A percentile compares a stretch with the other conserved stretches of the same genome.
Evolutionary conservation across 2,888 invertebrate species (phyloP).

Genomic region (Oscheius myriophilus): DNA sequence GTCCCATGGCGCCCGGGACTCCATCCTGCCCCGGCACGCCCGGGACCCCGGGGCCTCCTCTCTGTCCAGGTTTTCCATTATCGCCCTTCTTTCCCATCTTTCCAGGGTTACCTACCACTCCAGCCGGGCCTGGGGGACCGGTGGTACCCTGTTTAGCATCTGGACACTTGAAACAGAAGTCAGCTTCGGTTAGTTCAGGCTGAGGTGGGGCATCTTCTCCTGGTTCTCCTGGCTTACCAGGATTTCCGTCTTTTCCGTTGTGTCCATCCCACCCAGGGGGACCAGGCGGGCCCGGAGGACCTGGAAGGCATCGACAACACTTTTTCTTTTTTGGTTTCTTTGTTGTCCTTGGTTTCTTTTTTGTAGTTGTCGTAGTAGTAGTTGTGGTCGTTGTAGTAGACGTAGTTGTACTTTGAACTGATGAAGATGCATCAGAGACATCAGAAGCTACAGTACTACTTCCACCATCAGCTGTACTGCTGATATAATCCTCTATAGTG

Average conservation of each 20-base stretch:
- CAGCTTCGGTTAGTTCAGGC: background rate
- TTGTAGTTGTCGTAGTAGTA: too few relatives aligned
- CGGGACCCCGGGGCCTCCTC: background rate
- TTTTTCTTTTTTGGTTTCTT: too few relatives aligned
- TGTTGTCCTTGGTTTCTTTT: too few relatives aligned
- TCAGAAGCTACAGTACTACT: too few relatives aligned
- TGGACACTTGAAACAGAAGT: constrained; percentile 12
- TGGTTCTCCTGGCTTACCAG: background rate
- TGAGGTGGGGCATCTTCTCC: background rate
- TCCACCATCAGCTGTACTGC: too few relatives aligned
- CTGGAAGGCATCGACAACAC: background rate
- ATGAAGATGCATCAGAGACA: too few relatives aligned
- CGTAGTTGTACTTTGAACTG: too few relatives aligned
- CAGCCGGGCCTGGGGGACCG: background rate
- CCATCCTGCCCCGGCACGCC: background rate
- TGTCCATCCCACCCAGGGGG: background rate
- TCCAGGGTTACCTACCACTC: background rate
- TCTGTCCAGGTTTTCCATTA: background rate
- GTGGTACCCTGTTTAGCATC: background rate
- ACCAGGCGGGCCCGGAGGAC: background rate
- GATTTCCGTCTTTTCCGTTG: background rate
- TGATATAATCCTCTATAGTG: too few relatives aligned
- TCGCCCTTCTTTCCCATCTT: background rate
- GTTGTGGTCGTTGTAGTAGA: too few relatives aligned
- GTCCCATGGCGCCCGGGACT: background rate